phyloP scores from a whole-genome alignment of 30 jellyfish, hydroid and myxozoan genomes.

The Calvadosia cruxmelitensis region DNA sequence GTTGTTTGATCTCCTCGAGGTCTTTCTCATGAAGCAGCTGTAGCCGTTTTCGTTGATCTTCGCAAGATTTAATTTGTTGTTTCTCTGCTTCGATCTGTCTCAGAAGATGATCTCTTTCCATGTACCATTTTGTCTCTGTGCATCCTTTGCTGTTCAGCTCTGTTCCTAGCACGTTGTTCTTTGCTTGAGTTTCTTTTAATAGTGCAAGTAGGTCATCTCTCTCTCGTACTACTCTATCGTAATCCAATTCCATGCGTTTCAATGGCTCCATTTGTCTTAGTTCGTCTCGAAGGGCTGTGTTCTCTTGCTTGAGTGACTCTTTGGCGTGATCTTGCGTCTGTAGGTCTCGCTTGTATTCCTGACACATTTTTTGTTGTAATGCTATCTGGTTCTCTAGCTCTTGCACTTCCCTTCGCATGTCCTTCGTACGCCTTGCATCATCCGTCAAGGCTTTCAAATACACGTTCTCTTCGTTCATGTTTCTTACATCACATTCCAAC shows the following conservation, averaged over 20 bases:
- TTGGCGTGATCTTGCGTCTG: conserved; percentile 30
- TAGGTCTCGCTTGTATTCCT: conserved; percentile 44
- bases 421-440: conserved; percentile 35
- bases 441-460: conserved; percentile 29
- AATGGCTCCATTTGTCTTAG: neutral
- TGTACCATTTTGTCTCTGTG: neutral
- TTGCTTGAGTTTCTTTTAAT: neutral
- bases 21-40: conserved; percentile 10
- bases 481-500: conserved; percentile 45
- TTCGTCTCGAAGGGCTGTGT: neutral
- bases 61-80: neutral
- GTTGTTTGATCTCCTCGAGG: conserved; percentile 4
- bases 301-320: neutral
- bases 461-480: conserved; percentile 51
- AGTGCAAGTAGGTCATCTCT: neutral
- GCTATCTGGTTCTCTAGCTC: conserved; percentile 38
- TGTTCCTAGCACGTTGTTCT: neutral
- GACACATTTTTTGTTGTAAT: conserved; percentile 58
- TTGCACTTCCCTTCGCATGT: conserved; percentile 23
- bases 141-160: neutral
- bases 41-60: neutral
- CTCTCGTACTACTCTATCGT: neutral
- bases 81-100: neutral
- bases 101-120: neutral
- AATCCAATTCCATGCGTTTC: neutral